Conservation (phyloP, 2,888 invertebrate genomes). For the Aspidiotus rigidus region DNA sequence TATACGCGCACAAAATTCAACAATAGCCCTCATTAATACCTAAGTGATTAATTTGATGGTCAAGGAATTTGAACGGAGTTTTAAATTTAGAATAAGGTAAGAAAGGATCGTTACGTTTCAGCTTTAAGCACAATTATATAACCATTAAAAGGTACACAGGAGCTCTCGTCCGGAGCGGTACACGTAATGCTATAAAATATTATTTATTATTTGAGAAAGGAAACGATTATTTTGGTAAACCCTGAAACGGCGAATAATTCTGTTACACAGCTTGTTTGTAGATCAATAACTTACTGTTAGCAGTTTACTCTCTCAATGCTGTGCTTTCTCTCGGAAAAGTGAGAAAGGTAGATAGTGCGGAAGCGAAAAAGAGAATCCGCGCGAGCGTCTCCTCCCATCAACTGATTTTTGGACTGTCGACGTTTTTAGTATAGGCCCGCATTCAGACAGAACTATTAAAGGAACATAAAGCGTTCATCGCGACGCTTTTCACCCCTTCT, state of each 20-base stretch:
- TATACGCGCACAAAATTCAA: too few relatives aligned
- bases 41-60: too few relatives aligned
- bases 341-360: constrained; percentile 21
- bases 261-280: constrained; percentile 30
- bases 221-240: constrained; percentile 18
- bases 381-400: constrained; percentile 19
- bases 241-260: constrained; percentile 29
- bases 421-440: constrained; percentile 16
- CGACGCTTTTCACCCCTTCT: background rate
- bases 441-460: constrained; percentile 26
- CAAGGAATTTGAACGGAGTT: too few relatives aligned
- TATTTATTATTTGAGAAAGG: too few relatives aligned
- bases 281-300: constrained; percentile 27
- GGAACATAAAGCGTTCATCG: constrained; percentile 28
- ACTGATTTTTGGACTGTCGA: constrained; percentile 25
- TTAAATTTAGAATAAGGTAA: too few relatives aligned
- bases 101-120: too few relatives aligned
- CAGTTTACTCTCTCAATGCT: constrained; percentile 12
- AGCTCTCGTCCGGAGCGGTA: too few relatives aligned
- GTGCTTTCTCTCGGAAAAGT: constrained; percentile 7
- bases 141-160: too few relatives aligned
- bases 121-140: too few relatives aligned
- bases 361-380: background rate
- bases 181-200: too few relatives aligned
- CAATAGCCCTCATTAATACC: too few relatives aligned